Conservation (phyloP, 2,113 vertebrate species). For the Xenopus borealis region DNA sequence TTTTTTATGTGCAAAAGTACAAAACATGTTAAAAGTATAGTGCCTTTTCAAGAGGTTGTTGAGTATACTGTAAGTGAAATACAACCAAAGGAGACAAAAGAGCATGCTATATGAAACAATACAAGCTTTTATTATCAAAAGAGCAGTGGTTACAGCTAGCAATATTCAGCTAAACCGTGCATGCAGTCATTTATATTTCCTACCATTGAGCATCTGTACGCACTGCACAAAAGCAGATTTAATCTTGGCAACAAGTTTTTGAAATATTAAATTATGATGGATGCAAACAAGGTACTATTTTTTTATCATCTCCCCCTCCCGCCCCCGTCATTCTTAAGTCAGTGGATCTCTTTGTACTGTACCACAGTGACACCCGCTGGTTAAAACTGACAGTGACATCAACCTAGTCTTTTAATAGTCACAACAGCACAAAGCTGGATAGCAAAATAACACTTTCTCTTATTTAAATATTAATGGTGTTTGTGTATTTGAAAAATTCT, state of each 20-base stretch:
- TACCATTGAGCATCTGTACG: background rate
- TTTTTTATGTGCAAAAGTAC: too few species aligned
- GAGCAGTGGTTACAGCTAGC: too few species aligned
- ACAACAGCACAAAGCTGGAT: too few species aligned
- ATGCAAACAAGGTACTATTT: background rate
- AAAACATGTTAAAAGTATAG: too few species aligned
- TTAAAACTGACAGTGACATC: slow-evolving; percentile 1
- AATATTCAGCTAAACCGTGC: background rate
- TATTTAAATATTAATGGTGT: too few species aligned
- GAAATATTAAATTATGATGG: slow-evolving; percentile 15
- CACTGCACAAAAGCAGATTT: slow-evolving; percentile 6
- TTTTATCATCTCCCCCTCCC: background rate
- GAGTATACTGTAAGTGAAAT: too few species aligned
- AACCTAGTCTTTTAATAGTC: slow-evolving; percentile 3
- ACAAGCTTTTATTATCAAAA: background rate
- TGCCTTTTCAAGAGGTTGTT: too few species aligned
- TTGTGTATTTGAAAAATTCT: too few species aligned
- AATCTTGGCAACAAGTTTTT: background rate
- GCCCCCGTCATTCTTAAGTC: slow-evolving; percentile 9
- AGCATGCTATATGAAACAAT: too few species aligned
- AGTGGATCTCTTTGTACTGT: slow-evolving; percentile 30
- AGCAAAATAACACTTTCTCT: too few species aligned
- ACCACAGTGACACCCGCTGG: slow-evolving; percentile 11
- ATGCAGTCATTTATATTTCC: background rate
- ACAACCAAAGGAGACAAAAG: background rate